Base-by-base conservation (phyloP, 2,888 invertebrate species). In the Agonopterix heracliana region DNA sequence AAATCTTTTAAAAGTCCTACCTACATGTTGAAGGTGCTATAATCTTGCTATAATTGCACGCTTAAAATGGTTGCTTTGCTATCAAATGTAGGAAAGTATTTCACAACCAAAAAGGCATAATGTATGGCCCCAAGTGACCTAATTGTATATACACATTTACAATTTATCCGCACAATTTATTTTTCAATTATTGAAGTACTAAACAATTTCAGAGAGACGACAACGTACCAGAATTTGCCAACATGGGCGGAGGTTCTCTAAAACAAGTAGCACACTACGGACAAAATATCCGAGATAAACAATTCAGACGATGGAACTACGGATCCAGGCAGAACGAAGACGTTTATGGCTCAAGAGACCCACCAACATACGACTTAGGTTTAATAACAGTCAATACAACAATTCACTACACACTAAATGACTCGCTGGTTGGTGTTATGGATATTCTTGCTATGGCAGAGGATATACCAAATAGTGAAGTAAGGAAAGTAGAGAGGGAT, bases 261-360 rank as follows among this genome's bases (percentile, higher is more conserved):
- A 84, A 82, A 48, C 82, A 83, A 62, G 34, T 77, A 1, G 83
- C 76, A 0, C 83, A 82, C 54, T 85, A 66, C 50, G 83, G 82
- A 0, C 85, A 86, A 57, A 83, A 80, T 52, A 71, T 86, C 8
- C 63, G 75, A 45, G 78, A 77, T 52, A 66, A 60, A 54, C 38
- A 51, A 2, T 86, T 86, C 60, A 64, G 75, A 8, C 59, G 79
- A 34, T 86, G 72, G 69, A 59, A 76, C 41, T 72, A 66, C 44
- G 78, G 78, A 3, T 0, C 46, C 0, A 4, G 56, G 8, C 51
- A 41, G n/a, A 85, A 84, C 48, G 1, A 63, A 1, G 11, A 45
- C 2, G 38, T 51, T 0, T 85, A 85, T 47, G 77, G 77, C 1
- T 52, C 61, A 0, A 26, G 49, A 0, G 48, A 48, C 1, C 79